Conservation (phyloP, 1,140 invertebrate genomes). For the Dinothrombium tinctorium region DNA sequence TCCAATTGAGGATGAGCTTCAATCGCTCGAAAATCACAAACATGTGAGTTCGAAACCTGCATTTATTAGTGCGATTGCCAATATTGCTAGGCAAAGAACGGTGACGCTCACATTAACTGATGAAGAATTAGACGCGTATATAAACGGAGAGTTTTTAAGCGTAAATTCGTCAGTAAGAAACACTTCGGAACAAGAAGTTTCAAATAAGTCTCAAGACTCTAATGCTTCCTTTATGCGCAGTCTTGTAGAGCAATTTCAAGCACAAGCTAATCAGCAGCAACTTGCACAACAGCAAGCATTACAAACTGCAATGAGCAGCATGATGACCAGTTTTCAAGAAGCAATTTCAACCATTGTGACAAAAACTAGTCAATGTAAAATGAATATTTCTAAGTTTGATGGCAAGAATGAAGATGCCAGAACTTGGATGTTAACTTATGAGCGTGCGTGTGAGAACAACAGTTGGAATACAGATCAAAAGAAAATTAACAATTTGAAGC, state of each 20-base stretch:
- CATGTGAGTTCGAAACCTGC: background rate
- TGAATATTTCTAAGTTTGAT: slow-evolving; percentile 5
- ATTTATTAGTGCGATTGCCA: background rate
- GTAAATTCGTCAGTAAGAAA: background rate
- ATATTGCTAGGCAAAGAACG: background rate
- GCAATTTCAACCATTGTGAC: background rate
- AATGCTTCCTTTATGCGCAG: no score
- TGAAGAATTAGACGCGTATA: background rate
- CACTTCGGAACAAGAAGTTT: no score
- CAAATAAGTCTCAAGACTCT: background rate
- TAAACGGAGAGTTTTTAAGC: background rate
- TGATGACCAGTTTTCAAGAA: background rate
- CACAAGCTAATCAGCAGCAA: background rate
- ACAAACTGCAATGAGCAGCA: background rate
- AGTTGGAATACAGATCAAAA: background rate
- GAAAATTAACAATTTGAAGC: background rate
- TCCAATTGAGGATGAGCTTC: background rate
- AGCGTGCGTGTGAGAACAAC: background rate
- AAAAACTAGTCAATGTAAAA: background rate
- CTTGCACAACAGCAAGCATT: background rate
- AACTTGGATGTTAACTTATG: background rate
- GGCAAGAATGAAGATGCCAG: slow-evolving; percentile 1
- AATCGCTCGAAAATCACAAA: background rate
- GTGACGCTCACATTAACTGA: background rate
- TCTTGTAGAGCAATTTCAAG: no score